phyloP scores from a whole-genome alignment of 2,797 vertebrate species.

The Malurus splendens region DNA sequence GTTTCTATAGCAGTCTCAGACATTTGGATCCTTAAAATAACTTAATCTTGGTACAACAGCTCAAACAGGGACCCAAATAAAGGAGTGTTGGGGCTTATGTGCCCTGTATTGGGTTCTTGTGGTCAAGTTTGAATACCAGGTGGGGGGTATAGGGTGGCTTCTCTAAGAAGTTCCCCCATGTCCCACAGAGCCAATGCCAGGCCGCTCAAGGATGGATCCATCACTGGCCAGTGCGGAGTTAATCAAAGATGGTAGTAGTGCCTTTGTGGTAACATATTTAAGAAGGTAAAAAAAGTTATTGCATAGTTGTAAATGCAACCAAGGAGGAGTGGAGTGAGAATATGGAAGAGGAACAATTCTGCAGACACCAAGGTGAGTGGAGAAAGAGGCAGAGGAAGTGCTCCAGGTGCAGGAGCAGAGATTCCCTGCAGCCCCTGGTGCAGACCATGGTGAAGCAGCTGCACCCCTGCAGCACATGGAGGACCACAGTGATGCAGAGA shows the following conservation, averaged over 20 bases:
- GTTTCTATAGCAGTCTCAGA: background rate
- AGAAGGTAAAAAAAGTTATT: background rate
- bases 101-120: background rate
- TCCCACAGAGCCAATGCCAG: background rate
- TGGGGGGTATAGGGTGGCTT: background rate
- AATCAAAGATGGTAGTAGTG: background rate
- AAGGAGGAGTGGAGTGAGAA: background rate
- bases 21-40: background rate
- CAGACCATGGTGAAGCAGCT: background rate
- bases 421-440: background rate
- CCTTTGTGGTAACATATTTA: background rate
- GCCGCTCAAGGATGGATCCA: background rate
- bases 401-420: background rate
- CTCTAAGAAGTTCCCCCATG: background rate
- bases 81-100: background rate
- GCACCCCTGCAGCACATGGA: background rate
- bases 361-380: background rate
- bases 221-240: background rate
- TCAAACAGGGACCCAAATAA: background rate
- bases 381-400: background rate
- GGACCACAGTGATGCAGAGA: background rate
- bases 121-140: background rate
- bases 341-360: background rate
- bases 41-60: background rate
- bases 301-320: background rate